Evolutionary conservation across 2,113 vertebrate species (phyloP), one percentile per base, ranked within the genome.

Genomic region (Coptodon bakossiorum): DNA sequence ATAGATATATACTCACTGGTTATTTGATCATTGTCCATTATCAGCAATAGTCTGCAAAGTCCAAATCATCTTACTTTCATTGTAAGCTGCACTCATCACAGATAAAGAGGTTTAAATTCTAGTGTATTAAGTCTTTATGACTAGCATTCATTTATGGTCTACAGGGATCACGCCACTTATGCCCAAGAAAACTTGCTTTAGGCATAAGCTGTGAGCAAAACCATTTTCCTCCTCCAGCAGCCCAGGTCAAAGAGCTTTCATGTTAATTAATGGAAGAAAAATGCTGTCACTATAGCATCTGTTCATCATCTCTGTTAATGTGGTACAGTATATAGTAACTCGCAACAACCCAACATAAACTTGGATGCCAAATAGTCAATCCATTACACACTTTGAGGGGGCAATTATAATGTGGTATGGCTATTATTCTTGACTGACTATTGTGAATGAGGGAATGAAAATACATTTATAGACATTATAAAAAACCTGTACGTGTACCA

Each of bases 21-120:
- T 88, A 82, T 92, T 91, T 91, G 90, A 94, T 92, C 52, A 82
- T 66, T 90, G 61, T 86, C 79, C 80, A 56, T 87, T 83, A 85
- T 52, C 13, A 82, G 80, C 78, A 66, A 81, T 40, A 85, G 68
- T 63, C n/a, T 43, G 29, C 52, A 19, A 45, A 34, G 81, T 76
- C 68, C 61, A 50, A 22, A 59, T 5, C 36, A 14, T 78, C 24
- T 78, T 50, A 16, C 16, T 78, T 78, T 76, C 24, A 78, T 50
- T 31, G 45, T 50, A 50, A 50, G 24, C 43, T 45, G 13, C 27
- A 29, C 45, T 78, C 54, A 45, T 73, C 40, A 54, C 11, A 83
- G 24, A 53, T 50, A 50, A 54, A 43, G 54, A 76, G 54, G 38
- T 82, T 81, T 63, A 84, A 84, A 80, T 52, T 48, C 59, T 40